Evolutionary conservation across 2,888 invertebrate species (phyloP), one percentile per base, ranked within the genome.

Genomic region (Neocrepidodera transversa): DNA sequence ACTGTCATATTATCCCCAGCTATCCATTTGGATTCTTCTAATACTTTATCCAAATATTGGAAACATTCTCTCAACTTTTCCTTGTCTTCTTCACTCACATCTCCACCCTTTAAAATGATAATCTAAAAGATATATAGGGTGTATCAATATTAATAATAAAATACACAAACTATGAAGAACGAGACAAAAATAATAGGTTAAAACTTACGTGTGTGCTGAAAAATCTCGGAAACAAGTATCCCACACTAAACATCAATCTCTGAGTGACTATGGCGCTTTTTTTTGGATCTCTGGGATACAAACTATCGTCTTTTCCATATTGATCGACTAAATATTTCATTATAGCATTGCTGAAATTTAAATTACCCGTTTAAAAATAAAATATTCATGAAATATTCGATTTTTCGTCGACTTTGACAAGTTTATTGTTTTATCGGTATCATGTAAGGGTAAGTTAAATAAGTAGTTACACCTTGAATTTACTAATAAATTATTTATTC

Each of bases 1-100:
- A 91, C 82, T 1, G 90, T 89, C 58, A 90, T 74, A 58, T 85
- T 81, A 50, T 87, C 83, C 3, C 90, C 91, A 5, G 89, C 89
- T 1, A 85, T 84, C 76, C 85, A 91, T 5, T 83, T 78, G n/a
- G 80, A 81, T 1, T 84, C 83, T 13, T 84, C 83, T 5, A 90
- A 72, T 74, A 83, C 84, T 0, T 68, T 78, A 71, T 90, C 82
- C 10, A 90, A 74, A 74, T 82, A 82, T 14, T 80, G 82, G 11
- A 88, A 78, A 1, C 86, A 84, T 69, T 86, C 86, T 51, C 86
- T 84, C 35, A 89, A 67, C 66, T 84, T 84, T 23, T 78, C 57
- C 5, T 63, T 60, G 20, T 67, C 67, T 16, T 69, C 70, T 1
- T 68, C 63, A 23, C 70, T 67, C 10, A 73, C 73, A 43, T 55